phyloP scores from a whole-genome alignment of 1,140 invertebrate genomes.

The Pteromalus puparum region DNA sequence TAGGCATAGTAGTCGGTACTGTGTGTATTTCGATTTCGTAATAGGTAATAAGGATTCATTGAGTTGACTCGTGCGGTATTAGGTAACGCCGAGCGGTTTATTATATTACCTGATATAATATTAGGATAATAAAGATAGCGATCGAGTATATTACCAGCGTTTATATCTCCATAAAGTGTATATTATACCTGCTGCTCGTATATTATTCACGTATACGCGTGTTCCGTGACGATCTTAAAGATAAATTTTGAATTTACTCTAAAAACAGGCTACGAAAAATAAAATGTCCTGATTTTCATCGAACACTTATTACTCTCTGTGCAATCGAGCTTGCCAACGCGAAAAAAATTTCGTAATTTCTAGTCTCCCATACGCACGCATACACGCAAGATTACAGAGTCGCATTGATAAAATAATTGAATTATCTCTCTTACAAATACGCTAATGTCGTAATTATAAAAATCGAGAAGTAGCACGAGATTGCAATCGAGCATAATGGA shows the following conservation, averaged over 20 bases:
- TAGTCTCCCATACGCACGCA: too few species aligned
- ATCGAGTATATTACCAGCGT: background rate
- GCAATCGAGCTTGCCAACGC: too few species aligned
- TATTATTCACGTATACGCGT: background rate
- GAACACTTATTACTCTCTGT: background rate
- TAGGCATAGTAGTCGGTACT: background rate
- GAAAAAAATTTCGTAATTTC: background rate
- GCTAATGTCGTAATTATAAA: background rate
- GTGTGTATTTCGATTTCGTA: background rate
- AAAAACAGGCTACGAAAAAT: background rate
- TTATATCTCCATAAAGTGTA: slow-evolving; percentile 22
- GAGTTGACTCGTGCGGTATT: background rate
- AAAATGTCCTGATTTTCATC: background rate
- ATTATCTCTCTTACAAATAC: background rate
- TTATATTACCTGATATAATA: slow-evolving; percentile 30
- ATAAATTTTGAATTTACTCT: slow-evolving; percentile 1
- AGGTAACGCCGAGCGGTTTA: slow-evolving; percentile 1
- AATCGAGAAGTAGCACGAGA: background rate
- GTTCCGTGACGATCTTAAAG: background rate
- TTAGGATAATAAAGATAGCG: slow-evolving; percentile 10
- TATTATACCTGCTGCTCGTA: background rate
- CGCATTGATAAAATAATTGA: background rate
- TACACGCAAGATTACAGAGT: background rate
- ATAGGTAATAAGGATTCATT: background rate
- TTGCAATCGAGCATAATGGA: background rate